These are phyloP conservation scores for Bimastos eiseni DNA, from an alignment of 2,888 invertebrate species.

Conservation along the genomic window DNA sequence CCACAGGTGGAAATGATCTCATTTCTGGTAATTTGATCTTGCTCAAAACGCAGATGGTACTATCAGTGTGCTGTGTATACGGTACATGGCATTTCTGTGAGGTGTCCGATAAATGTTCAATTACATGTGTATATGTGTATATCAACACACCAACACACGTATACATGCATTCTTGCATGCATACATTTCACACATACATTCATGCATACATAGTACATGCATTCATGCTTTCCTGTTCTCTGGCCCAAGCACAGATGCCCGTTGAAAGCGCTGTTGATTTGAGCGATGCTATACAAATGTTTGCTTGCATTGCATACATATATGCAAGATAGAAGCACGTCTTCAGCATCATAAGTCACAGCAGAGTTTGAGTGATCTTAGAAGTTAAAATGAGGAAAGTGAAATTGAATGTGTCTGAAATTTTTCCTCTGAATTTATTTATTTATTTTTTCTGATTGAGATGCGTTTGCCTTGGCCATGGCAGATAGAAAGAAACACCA, in stretches of 20 bases:
- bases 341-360: neutral
- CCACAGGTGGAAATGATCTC: slow-evolving; percentile 59
- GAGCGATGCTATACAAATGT: too few relatives aligned
- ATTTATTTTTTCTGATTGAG: neutral
- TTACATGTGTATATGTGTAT: too few relatives aligned
- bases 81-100: neutral
- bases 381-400: neutral
- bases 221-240: too few relatives aligned
- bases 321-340: neutral
- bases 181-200: neutral
- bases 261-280: too few relatives aligned
- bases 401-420: neutral
- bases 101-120: neutral
- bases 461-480: neutral
- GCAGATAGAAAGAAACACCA: neutral
- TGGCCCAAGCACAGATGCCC: too few relatives aligned
- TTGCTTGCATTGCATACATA: too few relatives aligned
- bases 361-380: neutral
- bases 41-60: neutral
- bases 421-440: neutral
- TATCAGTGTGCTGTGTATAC: neutral
- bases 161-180: too few relatives aligned
- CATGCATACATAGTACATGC: neutral
- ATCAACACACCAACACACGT: too few relatives aligned
- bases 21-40: neutral